Conservation (phyloP, 2,113 vertebrate species). For the Gopherus evgoodei region DNA sequence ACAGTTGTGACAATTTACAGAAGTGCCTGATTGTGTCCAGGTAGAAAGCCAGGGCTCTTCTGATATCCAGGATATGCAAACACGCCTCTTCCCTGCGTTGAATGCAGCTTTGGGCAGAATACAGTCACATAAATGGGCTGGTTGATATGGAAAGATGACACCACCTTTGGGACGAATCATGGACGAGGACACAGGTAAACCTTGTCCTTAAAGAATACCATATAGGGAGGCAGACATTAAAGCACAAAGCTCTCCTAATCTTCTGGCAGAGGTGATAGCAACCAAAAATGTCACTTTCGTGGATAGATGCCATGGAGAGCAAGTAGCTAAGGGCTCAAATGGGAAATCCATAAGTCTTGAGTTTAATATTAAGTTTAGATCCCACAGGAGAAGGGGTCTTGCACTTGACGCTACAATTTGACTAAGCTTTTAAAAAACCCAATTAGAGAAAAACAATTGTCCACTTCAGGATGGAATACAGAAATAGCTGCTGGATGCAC, state of each 20-base stretch:
- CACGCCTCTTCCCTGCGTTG: neutral
- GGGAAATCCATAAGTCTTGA: neutral
- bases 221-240: neutral
- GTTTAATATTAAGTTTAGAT: neutral
- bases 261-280: neutral
- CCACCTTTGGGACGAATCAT: neutral
- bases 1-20: neutral
- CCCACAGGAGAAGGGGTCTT: neutral
- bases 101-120: neutral
- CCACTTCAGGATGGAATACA: neutral
- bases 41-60: neutral
- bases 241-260: neutral
- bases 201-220: neutral
- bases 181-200: neutral
- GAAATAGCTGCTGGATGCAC: neutral
- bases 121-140: neutral
- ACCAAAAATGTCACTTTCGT: neutral
- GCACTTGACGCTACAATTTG: neutral
- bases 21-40: neutral
- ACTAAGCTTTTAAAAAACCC: neutral
- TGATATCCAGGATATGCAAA: neutral
- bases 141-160: neutral
- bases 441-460: neutral
- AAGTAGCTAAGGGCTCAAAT: neutral
- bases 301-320: neutral